Evolutionary conservation across 2,113 vertebrate genomes (phyloP), one percentile per base, ranked within the genome.

Genomic region (Drymodes brunneopygia): DNA sequence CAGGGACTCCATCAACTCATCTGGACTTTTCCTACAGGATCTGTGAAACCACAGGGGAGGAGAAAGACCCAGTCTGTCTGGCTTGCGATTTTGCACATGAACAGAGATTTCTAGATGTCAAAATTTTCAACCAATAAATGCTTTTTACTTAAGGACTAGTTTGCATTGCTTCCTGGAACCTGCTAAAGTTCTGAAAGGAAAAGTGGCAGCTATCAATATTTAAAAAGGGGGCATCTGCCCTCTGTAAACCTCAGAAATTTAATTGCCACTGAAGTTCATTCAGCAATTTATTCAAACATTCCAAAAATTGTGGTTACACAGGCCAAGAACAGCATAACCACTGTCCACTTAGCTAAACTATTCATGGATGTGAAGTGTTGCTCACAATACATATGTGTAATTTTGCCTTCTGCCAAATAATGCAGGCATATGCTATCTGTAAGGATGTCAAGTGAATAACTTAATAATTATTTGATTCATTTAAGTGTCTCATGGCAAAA

Each of bases 361-460:
- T 23, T 28, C 60, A n/a, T 5, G 22, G 42, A 36, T 42, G 33
- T 7, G 44, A 72, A 71, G 12, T 9, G 25, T 5, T 71, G 38
- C 29, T 51, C 23, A 47, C 16, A 40, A 23, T 35, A 35, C 5
- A 4, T 50, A 36, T 0, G 0, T 6, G 56, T 23, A 25, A 35
- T 44, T 60, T 60, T 67, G 31, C 28, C 25, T 90, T 56, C 35
- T 62, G 47, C 25, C 71, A 85, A 78, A 61, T 65, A 75, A 71
- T 42, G 20, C 50, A 61, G 21, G 18, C 31, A 29, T 48, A 35
- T 22, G 42, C 17, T 53, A 21, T 53, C 57, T 60, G 27, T 53
- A 70, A 81, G 35, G 78, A 54, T 60, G 25, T 57, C 40, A 77
- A 80, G 21, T 48, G 16, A 8, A 50, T 33, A 38, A 72, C 53